Evolutionary conservation across 2,113 vertebrate species (phyloP).

Genomic region (Dinomys branickii): DNA sequence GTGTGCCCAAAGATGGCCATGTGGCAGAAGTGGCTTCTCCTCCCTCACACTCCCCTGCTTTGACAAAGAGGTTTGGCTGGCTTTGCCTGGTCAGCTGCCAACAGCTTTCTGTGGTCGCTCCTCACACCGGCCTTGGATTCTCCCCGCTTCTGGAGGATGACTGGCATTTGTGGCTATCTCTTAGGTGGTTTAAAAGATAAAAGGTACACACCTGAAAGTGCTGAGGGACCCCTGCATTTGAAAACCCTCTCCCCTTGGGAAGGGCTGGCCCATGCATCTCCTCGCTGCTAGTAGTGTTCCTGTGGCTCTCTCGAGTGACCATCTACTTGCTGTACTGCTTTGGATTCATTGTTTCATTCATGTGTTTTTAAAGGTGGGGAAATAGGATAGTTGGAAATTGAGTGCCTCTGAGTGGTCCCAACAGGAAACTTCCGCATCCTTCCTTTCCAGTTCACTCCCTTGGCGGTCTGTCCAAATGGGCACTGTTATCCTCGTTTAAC

Average conservation of each 20-base stretch:
- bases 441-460: not conserved
- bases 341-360: not conserved
- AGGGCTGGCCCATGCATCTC: accelerated
- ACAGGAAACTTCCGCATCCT: not conserved
- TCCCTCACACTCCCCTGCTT: not conserved
- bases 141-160: not conserved
- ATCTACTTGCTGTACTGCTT: not conserved
- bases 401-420: not conserved
- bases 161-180: not conserved
- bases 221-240: not conserved
- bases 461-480: not conserved
- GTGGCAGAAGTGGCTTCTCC: not conserved
- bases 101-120: not conserved
- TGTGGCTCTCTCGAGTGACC: accelerated
- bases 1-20: accelerated
- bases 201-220: accelerated
- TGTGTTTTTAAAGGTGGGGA: not conserved
- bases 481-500: not conserved
- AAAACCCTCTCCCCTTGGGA: accelerated
- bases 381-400: not conserved
- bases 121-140: not conserved
- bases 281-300: not conserved
- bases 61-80: too few species aligned
- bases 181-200: not conserved
- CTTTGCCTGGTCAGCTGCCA: not conserved